Base-by-base conservation (phyloP, 1,140 invertebrate species). In the Solen grandis region DNA sequence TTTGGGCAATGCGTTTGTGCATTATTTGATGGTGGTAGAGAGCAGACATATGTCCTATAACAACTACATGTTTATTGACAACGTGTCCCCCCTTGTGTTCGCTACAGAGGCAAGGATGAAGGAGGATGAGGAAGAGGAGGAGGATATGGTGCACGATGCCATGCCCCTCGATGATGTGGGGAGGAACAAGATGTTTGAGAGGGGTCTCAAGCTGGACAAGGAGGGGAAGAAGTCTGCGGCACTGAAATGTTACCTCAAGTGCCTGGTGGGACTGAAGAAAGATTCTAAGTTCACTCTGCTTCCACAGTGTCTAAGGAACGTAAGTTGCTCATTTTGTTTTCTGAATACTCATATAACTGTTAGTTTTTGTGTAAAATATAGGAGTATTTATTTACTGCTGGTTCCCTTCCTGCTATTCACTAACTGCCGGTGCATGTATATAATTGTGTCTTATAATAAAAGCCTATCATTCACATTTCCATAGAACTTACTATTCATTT, bases 251-350 rank as follows among this genome's bases (percentile, higher is more conserved):
- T 91, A 90, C 77, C 62, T 90, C 27, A 83, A 68, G 25, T 89
- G 90, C 82, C 57, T 91, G 29, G 80, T 79, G 22, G 85, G 87
- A 31, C 73, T 91, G 2, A 81, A 86, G 66, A 60, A 80, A 35
- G 77, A 88, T 57, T 82, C 85, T 5, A 76, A 74, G 29, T 91
- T 91, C 77, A 73, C 85, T 3, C 74, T 88, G 14, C 73, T 91
- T 29, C 90, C 90, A 35, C 87, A 90, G 68, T 91, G 90, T 60
- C 81, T 91, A 10, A 82, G 86, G 81, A 88, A 87, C 86, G 90
- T 89, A 76, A 87, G 88, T 84, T 38, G n/a, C 60, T 33, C 19
- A 2, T 60, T 60, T 16, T 33, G 1, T n/a, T 25, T 63, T 4
- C 25, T 29, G 1, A 70, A 22, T 54, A 13, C 50, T 25, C 25